Base-by-base conservation (phyloP, 2,888 invertebrate species). In the Synergus laeviventris region DNA sequence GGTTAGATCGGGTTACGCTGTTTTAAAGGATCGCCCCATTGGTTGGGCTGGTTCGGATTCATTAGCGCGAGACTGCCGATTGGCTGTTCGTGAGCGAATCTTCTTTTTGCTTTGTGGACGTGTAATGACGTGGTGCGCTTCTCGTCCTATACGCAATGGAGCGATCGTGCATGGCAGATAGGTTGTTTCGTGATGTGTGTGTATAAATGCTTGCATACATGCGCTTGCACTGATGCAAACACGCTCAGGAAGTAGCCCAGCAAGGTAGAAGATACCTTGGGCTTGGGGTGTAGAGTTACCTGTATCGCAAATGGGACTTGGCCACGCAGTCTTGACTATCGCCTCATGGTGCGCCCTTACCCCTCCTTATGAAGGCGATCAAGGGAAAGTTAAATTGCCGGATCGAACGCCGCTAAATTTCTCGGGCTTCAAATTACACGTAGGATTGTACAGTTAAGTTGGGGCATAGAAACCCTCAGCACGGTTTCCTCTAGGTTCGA, bases 91-190 rank as follows among this genome's bases (percentile, higher is more conserved):
- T 70, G 70, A 70, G 70, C 45, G 45, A 70, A 70, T 70, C 70
- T 70, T 70, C 70, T 70, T 70, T 70, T 70, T 70, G 70, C 70
- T 70, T 70, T 70, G 49, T 36, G 49, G 45, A 24, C 49, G 49
- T 70, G 49, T 70, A 70, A 70, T 70, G 56, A 56, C 56, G 56
- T 56, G 56, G 56, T 56, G 56, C 14, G 56, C 56, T 56, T 21
- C 56, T 14, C 56, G 21, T 56, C 21, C 56, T 56, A 21, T 56
- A 56, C 85, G 84, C 81, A 85, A 82, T 83, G 84, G 84, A 85
- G 87, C 87, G 89, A 89, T 88, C 89, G 87, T 88, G 88, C 88
- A 87, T 86, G 88, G 84, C 83, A 86, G 89, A 89, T 88, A 87
- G 84, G 82, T 83, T 81, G 56, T 5, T 24, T 14, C 4, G 0